phyloP scores from a whole-genome alignment of 2,888 invertebrate species.

The Euzophera pinguis region DNA sequence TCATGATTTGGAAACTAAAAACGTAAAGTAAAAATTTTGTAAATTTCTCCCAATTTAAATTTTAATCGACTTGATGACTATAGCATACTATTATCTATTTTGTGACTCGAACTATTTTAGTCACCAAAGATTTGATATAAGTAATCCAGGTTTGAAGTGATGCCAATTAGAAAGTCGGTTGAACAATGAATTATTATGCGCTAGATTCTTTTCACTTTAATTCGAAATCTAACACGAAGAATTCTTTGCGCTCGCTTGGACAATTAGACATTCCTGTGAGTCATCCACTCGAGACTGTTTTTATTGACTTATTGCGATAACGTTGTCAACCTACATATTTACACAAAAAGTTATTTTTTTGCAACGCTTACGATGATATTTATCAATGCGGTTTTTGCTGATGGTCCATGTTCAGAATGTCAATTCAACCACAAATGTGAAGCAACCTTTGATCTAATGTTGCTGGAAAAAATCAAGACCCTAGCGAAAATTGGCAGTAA shows the following conservation, averaged over 20 bases:
- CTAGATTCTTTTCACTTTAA: constrained; percentile 53
- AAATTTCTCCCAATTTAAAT: no score
- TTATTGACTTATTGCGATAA: constrained; percentile 66
- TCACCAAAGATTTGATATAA: background rate
- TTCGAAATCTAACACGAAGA: constrained; percentile 62
- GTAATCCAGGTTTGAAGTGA: background rate
- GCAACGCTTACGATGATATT: constrained; percentile 34
- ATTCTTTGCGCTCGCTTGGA: constrained; percentile 58
- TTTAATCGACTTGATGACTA: no score
- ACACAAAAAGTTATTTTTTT: constrained; percentile 32
- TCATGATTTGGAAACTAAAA: background rate
- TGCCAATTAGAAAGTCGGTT: background rate
- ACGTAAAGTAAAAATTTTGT: background rate
- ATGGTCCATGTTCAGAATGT: background rate
- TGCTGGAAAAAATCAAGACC: no score
- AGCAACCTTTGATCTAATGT: no score
- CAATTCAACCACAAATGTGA: no score
- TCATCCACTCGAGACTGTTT: constrained; percentile 70
- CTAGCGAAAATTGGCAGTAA: no score
- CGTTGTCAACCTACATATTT: background rate
- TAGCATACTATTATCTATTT: no score
- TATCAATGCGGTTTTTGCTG: constrained; percentile 13
- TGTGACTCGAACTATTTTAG: no score
- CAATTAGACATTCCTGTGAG: constrained; percentile 72
- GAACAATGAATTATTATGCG: constrained; percentile 24